Conservation (phyloP, 2,888 invertebrate genomes). For the Stenoptilia bipunctidactyla region DNA sequence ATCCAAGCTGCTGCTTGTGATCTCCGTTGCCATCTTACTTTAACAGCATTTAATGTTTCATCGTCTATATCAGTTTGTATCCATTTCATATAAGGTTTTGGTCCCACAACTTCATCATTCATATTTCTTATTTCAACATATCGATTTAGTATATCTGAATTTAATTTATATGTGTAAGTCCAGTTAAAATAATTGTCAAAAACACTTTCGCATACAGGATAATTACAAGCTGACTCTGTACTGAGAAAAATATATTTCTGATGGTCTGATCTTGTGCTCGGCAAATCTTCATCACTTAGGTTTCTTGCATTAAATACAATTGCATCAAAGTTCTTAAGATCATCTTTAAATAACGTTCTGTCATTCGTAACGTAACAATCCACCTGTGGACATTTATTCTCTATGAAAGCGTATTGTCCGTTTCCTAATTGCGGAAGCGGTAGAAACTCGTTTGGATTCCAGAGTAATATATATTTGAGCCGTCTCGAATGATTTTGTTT, state of each 20-base stretch:
- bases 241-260: constrained; percentile 54
- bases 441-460: constrained; percentile 39
- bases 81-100: constrained; percentile 28
- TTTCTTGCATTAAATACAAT: constrained; percentile 45
- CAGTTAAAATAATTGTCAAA: constrained; percentile 55
- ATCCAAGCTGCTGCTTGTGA: constrained; percentile 57
- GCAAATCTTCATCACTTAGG: constrained; percentile 20
- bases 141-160: constrained; percentile 46
- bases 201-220: constrained; percentile 32
- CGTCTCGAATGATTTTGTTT: too few relatives aligned
- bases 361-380: constrained; percentile 46
- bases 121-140: constrained; percentile 39
- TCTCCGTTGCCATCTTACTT: constrained; percentile 31
- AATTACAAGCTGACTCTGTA: constrained; percentile 50
- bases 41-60: constrained; percentile 23
- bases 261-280: constrained; percentile 26
- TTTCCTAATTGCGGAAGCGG: constrained; percentile 36
- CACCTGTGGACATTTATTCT: constrained; percentile 36
- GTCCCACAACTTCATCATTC: constrained; percentile 36
- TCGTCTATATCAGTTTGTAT: too few relatives aligned
- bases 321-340: constrained; percentile 39
- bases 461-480: constrained; percentile 45
- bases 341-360: constrained; percentile 28
- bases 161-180: constrained; percentile 50
- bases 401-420: constrained; percentile 40